A percentile compares a stretch with the other conserved stretches of the same genome.
phyloP scores from a whole-genome alignment of 1,140 invertebrate species.

The Drosophila yakuba region DNA sequence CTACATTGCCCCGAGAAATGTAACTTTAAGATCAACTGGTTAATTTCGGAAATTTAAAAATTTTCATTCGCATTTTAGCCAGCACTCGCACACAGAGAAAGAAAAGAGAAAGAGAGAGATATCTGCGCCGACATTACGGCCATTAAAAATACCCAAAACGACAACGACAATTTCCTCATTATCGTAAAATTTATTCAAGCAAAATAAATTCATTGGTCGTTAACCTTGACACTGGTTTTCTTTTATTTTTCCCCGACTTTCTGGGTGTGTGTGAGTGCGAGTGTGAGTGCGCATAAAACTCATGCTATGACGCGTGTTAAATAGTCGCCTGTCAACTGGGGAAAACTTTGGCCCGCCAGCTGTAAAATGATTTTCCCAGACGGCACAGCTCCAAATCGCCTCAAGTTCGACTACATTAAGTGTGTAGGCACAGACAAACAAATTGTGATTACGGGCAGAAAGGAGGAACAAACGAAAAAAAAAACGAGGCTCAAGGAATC shows the following conservation, averaged over 20 bases:
- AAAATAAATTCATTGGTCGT: slow-evolving; percentile 85
- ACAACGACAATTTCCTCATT: slow-evolving; percentile 85
- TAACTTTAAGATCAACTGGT: slow-evolving; percentile 53
- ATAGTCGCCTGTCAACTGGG: slow-evolving; percentile 77
- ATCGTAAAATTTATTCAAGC: slow-evolving; percentile 85
- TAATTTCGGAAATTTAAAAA: slow-evolving; percentile 35
- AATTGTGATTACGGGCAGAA: slow-evolving; percentile 67
- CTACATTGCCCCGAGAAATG: slow-evolving; percentile 7
- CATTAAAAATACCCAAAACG: slow-evolving; percentile 85
- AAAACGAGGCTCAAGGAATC: slow-evolving; percentile 36
- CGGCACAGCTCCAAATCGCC: slow-evolving; percentile 35
- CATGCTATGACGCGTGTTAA: slow-evolving; percentile 78
- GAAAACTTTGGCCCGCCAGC: slow-evolving; percentile 42
- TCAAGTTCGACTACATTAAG: slow-evolving; percentile 47
- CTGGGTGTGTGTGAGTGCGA: slow-evolving; percentile 15
- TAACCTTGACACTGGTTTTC: slow-evolving; percentile 85
- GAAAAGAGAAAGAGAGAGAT: neutral
- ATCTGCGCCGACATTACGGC: slow-evolving; percentile 68
- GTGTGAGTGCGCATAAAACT: slow-evolving; percentile 64
- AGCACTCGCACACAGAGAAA: slow-evolving; percentile 8
- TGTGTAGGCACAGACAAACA: slow-evolving; percentile 41
- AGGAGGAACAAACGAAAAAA: neutral
- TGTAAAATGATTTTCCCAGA: slow-evolving; percentile 53
- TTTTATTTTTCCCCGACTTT: slow-evolving; percentile 55
- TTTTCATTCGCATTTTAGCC: slow-evolving; percentile 5